Conservation (phyloP, 2,797 vertebrate species). For the Hypotaenidia okinawae region DNA sequence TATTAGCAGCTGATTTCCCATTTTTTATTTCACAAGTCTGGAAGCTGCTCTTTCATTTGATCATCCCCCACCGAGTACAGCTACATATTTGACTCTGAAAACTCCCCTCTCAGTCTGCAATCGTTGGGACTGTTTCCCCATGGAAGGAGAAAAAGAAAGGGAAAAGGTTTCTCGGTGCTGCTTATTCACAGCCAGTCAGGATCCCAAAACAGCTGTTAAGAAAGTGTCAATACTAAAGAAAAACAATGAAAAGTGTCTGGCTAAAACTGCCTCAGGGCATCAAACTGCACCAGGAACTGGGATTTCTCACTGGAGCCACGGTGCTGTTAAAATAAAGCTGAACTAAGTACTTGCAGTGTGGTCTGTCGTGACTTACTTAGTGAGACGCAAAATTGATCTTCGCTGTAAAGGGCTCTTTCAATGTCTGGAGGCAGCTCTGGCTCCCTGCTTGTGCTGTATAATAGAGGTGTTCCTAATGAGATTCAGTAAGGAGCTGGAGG, state of each 20-base stretch:
- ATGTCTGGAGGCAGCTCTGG: slow-evolving; percentile 5
- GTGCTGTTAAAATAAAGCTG: slow-evolving; percentile 52
- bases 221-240: not conserved
- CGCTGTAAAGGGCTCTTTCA: slow-evolving; percentile 42
- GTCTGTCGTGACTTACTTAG: slow-evolving; percentile 60
- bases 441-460: slow-evolving; percentile 2
- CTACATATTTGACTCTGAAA: not conserved
- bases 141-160: not conserved
- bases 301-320: not conserved
- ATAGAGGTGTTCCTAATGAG: slow-evolving; percentile 49
- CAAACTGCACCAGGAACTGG: not conserved
- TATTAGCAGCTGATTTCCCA: slow-evolving; percentile 18
- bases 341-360: slow-evolving; percentile 52
- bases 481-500: slow-evolving; percentile 31
- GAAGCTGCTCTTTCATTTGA: slow-evolving; percentile 10
- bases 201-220: slow-evolving; percentile 40
- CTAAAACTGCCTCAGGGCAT: not conserved
- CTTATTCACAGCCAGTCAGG: not conserved
- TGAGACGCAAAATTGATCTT: slow-evolving; percentile 59
- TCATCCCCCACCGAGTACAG: not conserved
- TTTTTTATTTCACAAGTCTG: not conserved
- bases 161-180: slow-evolving; percentile 1
- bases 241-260: slow-evolving; percentile 7
- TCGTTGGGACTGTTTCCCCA: not conserved
- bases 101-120: not conserved